A percentile compares a stretch with the other conserved stretches of the same genome.
phyloP scores from a whole-genome alignment of 2,888 invertebrate genomes.

The Apeira syringaria region DNA sequence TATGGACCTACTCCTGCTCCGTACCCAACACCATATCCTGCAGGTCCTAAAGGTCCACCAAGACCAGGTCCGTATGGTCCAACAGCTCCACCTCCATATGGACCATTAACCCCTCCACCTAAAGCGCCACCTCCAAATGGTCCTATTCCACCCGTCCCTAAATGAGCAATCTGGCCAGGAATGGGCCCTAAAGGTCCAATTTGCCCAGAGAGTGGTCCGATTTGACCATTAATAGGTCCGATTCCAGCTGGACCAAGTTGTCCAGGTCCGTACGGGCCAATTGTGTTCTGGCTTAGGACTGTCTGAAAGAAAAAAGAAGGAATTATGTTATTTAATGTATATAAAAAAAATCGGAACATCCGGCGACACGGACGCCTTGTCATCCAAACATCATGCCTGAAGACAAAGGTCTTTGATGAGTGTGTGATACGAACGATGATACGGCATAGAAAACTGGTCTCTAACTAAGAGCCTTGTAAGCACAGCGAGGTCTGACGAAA shows the following conservation, averaged over 20 bases:
- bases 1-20: background rate
- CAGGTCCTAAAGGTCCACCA: constrained; percentile 4
- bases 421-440: too few relatives aligned
- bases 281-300: background rate
- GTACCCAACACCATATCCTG: constrained; percentile 1
- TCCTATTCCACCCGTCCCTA: constrained; percentile 1
- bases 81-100: background rate
- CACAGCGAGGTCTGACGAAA: too few relatives aligned
- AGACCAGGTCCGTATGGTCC: background rate
- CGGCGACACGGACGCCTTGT: too few relatives aligned
- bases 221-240: constrained; percentile 1
- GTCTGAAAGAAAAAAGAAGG: constrained; percentile 13
- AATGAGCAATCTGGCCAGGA: constrained; percentile 1
- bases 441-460: too few relatives aligned
- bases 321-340: too few relatives aligned
- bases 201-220: constrained; percentile 1
- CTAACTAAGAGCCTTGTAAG: too few relatives aligned
- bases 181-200: constrained; percentile 4
- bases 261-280: background rate
- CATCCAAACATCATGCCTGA: too few relatives aligned
- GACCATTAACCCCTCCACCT: background rate
- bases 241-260: background rate
- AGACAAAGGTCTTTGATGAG: too few relatives aligned
- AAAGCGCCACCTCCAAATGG: background rate
- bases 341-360: too few relatives aligned